Conservation (phyloP, 2,113 vertebrate genomes). For the Hemibagrus wyckioides region DNA sequence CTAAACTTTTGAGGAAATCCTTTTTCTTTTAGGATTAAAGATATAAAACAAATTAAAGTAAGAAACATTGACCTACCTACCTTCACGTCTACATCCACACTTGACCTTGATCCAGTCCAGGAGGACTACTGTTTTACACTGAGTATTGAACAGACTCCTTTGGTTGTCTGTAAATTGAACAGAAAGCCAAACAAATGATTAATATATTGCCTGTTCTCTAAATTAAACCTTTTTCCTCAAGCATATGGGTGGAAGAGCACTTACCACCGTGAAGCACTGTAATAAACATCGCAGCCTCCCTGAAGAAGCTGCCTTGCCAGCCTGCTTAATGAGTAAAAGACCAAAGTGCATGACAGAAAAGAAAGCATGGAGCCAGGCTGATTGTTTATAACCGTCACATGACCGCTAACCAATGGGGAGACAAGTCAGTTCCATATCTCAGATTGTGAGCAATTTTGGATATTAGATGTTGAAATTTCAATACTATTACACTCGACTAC, state of each 20-base stretch:
- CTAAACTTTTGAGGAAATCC: too few relatives aligned
- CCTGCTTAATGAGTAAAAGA: conserved; percentile 21
- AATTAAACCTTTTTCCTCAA: neutral
- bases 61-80: neutral
- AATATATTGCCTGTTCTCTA: neutral
- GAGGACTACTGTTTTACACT: conserved; percentile 20
- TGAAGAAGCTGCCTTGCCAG: neutral
- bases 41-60: too few relatives aligned
- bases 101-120: conserved; percentile 31
- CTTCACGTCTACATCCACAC: conserved; percentile 20
- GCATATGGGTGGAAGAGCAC: neutral
- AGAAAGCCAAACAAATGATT: neutral
- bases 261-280: conserved; percentile 38
- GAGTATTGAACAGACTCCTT: conserved; percentile 22
- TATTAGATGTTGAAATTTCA: neutral
- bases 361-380: neutral
- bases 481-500: neutral
- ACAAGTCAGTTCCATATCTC: neutral
- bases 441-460: neutral
- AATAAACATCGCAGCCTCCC: conserved; percentile 29
- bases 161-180: conserved; percentile 23
- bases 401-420: neutral
- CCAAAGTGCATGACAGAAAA: neutral
- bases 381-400: neutral
- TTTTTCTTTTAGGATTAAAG: too few relatives aligned